A percentile compares a stretch with the other conserved stretches of the same genome.
Evolutionary conservation across 2,888 invertebrate species (phyloP).

Genomic region (Argyresthia goedartella): DNA sequence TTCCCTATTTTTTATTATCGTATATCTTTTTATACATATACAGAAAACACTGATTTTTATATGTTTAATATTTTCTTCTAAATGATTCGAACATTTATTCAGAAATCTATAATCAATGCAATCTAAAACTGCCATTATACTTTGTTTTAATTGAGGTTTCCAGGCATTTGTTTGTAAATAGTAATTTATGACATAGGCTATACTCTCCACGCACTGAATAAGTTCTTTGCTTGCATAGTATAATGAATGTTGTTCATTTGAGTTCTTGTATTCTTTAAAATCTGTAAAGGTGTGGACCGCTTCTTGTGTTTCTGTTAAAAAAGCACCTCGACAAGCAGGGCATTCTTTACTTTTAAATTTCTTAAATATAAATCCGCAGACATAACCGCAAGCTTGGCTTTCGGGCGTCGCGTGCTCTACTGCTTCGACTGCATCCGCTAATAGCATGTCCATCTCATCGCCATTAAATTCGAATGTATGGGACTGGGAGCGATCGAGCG

Average conservation of each 20-base stretch:
- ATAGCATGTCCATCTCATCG: not conserved
- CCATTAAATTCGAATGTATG: not conserved
- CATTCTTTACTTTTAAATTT: conserved; percentile 1
- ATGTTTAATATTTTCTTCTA: not conserved
- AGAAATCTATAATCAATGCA: not conserved
- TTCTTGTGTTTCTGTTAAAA: not conserved
- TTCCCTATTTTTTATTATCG: conserved; percentile 2
- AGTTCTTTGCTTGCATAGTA: not conserved
- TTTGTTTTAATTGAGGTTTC: not conserved
- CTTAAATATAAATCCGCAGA: conserved; percentile 11
- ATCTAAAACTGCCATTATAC: not conserved
- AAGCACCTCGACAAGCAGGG: not conserved
- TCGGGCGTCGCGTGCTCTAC: conserved; percentile 7
- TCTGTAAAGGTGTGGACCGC: not conserved
- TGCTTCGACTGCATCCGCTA: not conserved
- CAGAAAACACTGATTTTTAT: not conserved
- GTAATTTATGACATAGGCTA: not conserved
- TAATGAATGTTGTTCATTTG: not conserved
- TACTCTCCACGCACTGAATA: not conserved
- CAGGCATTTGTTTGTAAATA: not conserved
- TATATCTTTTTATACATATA: conserved; percentile 6
- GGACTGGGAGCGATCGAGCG: not conserved
- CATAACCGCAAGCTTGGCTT: conserved; percentile 12
- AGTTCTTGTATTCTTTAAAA: not conserved
- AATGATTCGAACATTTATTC: not conserved